Evolutionary conservation across 2,113 vertebrate genomes (phyloP).

Genomic region (Amblyornis subalaris): DNA sequence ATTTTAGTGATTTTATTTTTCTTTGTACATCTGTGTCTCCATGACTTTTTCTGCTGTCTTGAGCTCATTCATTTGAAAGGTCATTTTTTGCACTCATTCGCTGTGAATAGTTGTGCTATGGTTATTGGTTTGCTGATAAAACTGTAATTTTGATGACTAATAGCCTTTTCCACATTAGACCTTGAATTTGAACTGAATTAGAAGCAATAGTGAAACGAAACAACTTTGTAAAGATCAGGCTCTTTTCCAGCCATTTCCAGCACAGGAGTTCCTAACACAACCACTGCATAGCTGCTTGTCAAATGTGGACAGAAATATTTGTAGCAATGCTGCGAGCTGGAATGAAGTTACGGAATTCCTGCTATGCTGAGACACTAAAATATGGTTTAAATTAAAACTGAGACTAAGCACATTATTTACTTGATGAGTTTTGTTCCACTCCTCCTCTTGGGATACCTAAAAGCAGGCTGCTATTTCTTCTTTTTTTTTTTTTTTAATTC

Average conservation of each 20-base stretch:
- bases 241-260: not conserved
- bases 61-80: not conserved
- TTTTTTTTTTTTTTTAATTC: not conserved
- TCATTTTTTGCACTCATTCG: not conserved
- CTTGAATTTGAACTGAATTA: not conserved
- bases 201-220: not conserved
- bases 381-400: constrained; percentile 52
- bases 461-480: not conserved
- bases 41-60: not conserved
- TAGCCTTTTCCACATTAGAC: not conserved
- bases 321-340: not conserved
- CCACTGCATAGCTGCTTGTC: not conserved
- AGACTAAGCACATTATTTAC: not conserved
- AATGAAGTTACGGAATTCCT: constrained; percentile 38
- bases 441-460: constrained; percentile 5
- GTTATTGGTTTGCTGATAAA: not conserved
- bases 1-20: not conserved
- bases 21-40: not conserved
- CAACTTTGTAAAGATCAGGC: not conserved
- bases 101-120: not conserved
- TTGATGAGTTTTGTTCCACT: constrained; percentile 36
- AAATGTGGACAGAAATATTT: not conserved
- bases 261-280: not conserved
- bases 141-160: not conserved
- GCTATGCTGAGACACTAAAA: constrained; percentile 41